These are phyloP conservation scores for Cinara cedri DNA, from an alignment of 2,888 invertebrate genomes.

Conservation along the genomic window DNA sequence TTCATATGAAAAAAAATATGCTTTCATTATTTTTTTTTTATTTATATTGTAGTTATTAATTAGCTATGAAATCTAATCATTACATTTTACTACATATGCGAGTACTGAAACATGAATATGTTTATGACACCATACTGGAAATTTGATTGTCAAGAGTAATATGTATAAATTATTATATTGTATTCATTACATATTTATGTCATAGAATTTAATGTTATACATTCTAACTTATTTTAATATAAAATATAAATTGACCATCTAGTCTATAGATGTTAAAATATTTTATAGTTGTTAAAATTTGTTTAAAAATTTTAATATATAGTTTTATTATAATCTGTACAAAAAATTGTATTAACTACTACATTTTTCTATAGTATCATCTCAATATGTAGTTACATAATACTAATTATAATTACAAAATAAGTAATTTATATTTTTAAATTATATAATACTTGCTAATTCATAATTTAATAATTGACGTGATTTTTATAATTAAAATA, in stretches of 20 bases:
- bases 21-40: conserved; percentile 20
- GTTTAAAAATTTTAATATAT: conserved; percentile 4
- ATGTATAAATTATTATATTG: not conserved
- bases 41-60: conserved; percentile 18
- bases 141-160: not conserved
- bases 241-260: not conserved
- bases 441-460: too few relatives aligned
- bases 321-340: not conserved
- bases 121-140: not conserved
- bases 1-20: conserved; percentile 20
- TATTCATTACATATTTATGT: conserved; percentile 24
- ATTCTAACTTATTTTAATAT: conserved; percentile 1
- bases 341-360: not conserved
- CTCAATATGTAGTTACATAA: too few relatives aligned
- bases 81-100: not conserved
- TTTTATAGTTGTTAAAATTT: not conserved
- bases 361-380: not conserved
- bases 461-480: too few relatives aligned
- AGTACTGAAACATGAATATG: conserved; percentile 4
- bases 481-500: too few relatives aligned
- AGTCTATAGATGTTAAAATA: not conserved
- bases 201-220: not conserved
- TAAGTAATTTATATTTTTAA: too few relatives aligned
- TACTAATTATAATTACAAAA: too few relatives aligned
- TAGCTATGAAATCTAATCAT: not conserved